Conservation (phyloP, 1,140 invertebrate species). For the Octopus sinensis region DNA sequence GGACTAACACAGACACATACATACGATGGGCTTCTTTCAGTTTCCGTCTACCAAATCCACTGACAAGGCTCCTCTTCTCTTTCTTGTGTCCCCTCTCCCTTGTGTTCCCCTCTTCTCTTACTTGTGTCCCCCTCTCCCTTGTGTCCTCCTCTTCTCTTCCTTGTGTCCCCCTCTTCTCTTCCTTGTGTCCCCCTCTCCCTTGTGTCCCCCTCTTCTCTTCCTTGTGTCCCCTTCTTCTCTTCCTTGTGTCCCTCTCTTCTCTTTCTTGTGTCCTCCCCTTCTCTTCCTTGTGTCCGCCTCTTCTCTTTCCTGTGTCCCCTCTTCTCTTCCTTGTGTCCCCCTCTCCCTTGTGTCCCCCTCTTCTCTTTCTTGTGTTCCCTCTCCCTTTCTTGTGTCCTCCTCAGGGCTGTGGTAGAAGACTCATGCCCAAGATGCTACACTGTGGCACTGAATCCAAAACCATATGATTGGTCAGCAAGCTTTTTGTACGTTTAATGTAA, state of each 20-base stretch:
- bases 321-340: not conserved
- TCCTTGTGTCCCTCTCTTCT: not conserved
- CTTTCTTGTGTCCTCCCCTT: not conserved
- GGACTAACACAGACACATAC: too few relatives aligned
- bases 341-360: conserved; percentile 13
- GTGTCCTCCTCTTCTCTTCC: not conserved
- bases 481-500: too few relatives aligned
- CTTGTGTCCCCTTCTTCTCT: not conserved
- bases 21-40: too few relatives aligned
- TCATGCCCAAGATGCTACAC: too few relatives aligned
- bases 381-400: conserved; percentile 6
- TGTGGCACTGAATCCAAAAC: too few relatives aligned
- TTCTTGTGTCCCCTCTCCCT: too few relatives aligned
- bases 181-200: not conserved
- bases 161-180: not conserved
- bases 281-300: conserved; percentile 11
- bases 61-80: too few relatives aligned
- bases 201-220: not conserved
- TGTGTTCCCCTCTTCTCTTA: not conserved
- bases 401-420: too few relatives aligned
- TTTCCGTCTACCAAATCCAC: too few relatives aligned
- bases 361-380: conserved; percentile 13
- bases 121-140: not conserved
- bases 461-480: too few relatives aligned
- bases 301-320: not conserved